Evolutionary conservation across 2,113 vertebrate species (phyloP).

Genomic region (Psettodes erumei): DNA sequence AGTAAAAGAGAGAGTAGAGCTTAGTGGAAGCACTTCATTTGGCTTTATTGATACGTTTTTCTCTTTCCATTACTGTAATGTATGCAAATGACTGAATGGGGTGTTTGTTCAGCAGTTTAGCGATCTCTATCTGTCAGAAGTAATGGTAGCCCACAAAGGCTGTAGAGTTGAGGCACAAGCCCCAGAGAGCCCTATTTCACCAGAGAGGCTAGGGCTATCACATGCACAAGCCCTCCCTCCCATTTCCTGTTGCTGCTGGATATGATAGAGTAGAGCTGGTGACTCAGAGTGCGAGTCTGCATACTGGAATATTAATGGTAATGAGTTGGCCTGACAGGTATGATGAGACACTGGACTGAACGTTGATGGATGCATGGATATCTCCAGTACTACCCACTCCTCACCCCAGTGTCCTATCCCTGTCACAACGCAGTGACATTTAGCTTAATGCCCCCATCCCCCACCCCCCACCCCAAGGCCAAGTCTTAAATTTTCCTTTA

Average conservation of each 20-base stretch:
- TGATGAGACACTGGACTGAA: conserved; percentile 51
- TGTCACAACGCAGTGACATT: conserved; percentile 70
- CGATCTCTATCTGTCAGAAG: conserved; percentile 81
- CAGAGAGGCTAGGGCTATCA: conserved; percentile 49
- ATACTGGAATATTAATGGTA: conserved; percentile 74
- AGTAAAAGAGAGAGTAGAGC: conserved; percentile 15
- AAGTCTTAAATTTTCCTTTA: conserved; percentile 6
- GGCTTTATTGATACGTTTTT: conserved; percentile 78
- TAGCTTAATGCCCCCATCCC: conserved; percentile 77
- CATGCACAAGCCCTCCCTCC: conserved; percentile 5
- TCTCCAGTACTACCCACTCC: conserved; percentile 58
- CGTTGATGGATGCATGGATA: conserved; percentile 69
- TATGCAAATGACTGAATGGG: conserved; percentile 83
- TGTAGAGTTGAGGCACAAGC: conserved; percentile 77
- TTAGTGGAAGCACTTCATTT: conserved; percentile 66
- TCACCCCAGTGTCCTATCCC: conserved; percentile 58
- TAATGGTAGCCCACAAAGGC: conserved; percentile 81
- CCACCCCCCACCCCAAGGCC: conserved; percentile 56
- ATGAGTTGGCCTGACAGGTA: conserved; percentile 51
- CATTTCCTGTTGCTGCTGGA: conserved; percentile 38
- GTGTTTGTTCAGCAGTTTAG: conserved; percentile 85
- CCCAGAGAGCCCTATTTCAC: conserved; percentile 78
- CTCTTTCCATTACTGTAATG: conserved; percentile 79
- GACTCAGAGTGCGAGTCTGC: conserved; percentile 51
- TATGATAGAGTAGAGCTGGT: conserved; percentile 51